Evolutionary conservation across 2,888 invertebrate species (phyloP).

Genomic region (Pachymerium ferrugineum): DNA sequence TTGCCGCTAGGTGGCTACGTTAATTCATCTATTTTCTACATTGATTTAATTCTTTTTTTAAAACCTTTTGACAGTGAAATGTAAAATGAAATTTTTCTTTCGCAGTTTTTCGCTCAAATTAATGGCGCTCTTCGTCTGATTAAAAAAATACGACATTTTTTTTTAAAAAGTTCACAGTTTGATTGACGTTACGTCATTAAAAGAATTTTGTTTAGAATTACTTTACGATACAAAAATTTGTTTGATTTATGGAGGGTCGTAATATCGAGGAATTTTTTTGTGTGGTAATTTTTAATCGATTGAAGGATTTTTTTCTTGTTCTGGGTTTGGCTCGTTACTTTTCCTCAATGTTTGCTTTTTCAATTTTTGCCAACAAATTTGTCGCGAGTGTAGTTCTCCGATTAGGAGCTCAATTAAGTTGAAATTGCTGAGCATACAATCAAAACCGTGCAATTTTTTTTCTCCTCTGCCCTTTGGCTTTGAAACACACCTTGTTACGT

Average conservation of each 20-base stretch:
- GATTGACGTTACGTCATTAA: too few relatives aligned
- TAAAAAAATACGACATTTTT: too few relatives aligned
- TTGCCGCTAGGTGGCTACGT: background rate
- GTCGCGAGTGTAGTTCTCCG: background rate
- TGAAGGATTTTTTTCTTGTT: background rate
- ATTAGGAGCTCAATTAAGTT: slow-evolving; percentile 4
- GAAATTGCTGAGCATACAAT: background rate
- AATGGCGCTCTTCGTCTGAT: too few relatives aligned
- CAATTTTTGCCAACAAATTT: slow-evolving; percentile 3
- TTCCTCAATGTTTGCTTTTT: background rate
- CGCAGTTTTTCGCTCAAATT: too few relatives aligned
- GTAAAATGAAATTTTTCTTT: too few relatives aligned
- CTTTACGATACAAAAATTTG: too few relatives aligned
- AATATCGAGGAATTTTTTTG: too few relatives aligned
- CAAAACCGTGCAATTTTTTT: background rate
- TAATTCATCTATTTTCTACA: background rate
- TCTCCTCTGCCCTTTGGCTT: background rate
- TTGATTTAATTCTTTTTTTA: too few relatives aligned
- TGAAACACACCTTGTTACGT: background rate
- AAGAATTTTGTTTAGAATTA: too few relatives aligned
- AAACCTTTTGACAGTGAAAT: too few relatives aligned
- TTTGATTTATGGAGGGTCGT: too few relatives aligned
- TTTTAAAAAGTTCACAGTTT: too few relatives aligned
- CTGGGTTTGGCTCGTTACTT: background rate
- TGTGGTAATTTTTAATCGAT: background rate